Percentiles rank a stretch among this genome's conserved stretches.
Evolutionary conservation across 1,140 invertebrate genomes (phyloP).

Genomic region (Brachionus asplanchnoidis): DNA sequence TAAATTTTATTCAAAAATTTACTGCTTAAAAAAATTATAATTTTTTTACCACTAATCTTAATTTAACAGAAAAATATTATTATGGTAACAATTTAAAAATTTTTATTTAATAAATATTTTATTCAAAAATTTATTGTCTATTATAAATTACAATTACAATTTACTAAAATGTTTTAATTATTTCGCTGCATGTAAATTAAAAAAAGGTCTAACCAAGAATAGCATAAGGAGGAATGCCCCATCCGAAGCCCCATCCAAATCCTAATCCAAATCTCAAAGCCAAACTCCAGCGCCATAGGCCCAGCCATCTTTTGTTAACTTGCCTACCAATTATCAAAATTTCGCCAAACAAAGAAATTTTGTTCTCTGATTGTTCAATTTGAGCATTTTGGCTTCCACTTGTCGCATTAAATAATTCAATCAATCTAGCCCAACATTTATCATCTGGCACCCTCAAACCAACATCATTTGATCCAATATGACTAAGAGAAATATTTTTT

Average conservation of each 20-base stretch:
- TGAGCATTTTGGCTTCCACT: neutral
- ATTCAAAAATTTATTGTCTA: neutral
- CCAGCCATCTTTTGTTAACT: neutral
- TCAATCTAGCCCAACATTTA: constrained; percentile 19
- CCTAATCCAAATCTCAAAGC: neutral
- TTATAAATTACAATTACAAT: neutral
- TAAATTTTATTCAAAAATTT: too few species aligned
- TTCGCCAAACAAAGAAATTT: neutral
- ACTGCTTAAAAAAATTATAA: too few species aligned
- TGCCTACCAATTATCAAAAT: neutral
- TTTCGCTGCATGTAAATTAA: neutral
- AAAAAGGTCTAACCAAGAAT: neutral
- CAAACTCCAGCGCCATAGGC: neutral
- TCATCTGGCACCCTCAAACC: neutral
- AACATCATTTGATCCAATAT: neutral
- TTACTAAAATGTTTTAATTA: neutral
- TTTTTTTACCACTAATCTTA: too few species aligned
- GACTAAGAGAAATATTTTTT: neutral
- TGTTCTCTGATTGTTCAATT: neutral
- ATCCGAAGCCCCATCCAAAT: neutral
- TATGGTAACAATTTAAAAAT: too few species aligned
- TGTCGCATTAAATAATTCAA: constrained; percentile 8
- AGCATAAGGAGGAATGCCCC: neutral
- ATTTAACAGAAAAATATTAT: neutral
- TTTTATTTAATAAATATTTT: neutral